Evolutionary conservation across 2,888 invertebrate species (phyloP).

Genomic region (Tiliacea citrago): DNA sequence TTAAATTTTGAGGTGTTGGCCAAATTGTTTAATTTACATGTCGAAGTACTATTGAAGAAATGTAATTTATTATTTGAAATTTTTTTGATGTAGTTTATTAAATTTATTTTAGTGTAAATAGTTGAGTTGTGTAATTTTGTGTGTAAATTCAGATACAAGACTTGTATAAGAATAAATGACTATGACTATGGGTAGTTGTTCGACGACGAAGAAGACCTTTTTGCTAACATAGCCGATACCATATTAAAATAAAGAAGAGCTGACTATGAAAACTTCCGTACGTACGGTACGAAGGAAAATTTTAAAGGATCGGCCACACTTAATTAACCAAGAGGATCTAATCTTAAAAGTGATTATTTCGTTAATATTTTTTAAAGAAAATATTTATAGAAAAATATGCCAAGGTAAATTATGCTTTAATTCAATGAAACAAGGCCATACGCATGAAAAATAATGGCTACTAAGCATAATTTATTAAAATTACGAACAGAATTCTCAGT

Average conservation of each 20-base stretch:
- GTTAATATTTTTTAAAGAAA: not conserved
- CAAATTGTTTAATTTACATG: too few species aligned
- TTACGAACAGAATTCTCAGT: slow-evolving; percentile 23
- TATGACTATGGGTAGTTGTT: too few species aligned
- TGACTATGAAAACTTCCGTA: not conserved
- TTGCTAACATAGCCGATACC: not conserved
- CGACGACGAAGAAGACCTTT: not conserved
- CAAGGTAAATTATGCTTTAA: slow-evolving; percentile 8
- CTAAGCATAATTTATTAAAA: slow-evolving; percentile 57
- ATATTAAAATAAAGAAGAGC: not conserved
- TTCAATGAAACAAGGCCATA: slow-evolving; percentile 10
- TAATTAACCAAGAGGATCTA: not conserved
- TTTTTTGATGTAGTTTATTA: too few species aligned
- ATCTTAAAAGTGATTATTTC: not conserved
- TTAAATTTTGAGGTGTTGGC: too few species aligned
- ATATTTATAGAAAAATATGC: not conserved
- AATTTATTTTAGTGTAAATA: too few species aligned
- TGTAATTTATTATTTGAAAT: too few species aligned
- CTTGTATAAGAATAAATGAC: too few species aligned
- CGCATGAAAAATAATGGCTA: slow-evolving; percentile 9
- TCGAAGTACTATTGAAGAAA: too few species aligned
- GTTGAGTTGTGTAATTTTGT: too few species aligned
- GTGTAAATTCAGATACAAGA: too few species aligned
- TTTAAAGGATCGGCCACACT: not conserved
- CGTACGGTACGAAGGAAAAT: not conserved